Base-by-base conservation (phyloP, 2,888 invertebrate species). In the Apotomis betuletana region DNA sequence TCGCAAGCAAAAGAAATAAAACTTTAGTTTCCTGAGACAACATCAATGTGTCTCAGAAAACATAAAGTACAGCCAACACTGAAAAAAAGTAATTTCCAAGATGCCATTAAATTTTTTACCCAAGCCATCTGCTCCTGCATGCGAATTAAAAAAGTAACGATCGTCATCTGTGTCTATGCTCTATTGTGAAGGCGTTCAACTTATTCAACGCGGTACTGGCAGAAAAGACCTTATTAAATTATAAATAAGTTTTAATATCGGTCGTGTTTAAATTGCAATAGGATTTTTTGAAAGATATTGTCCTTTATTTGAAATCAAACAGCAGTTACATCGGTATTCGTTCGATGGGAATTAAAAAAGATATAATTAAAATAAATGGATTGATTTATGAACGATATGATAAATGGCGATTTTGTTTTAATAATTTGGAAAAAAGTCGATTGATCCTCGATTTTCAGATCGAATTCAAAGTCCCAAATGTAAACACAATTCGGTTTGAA, bases 141-240 rank as follows among this genome's bases (percentile, higher is more conserved):
- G 15, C n/a, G 2, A 12, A 49, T 49, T 49, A 60, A 67, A 65
- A 60, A 70, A 64, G 59, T 46, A 27, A 65, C 15, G 60, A 38
- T 38, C 10, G 65, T 59, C 70, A 61, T 65, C 60, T 70, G 65
- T 41, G 36, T 61, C 49, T 44, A 63, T 65, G 49, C 15, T 55
- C 55, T 54, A 36, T 55, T 63, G 63, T 65, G 2, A 36, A 65
- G 55, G 70, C 70, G 59, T 51, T 27, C 13, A 5, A 15, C 9
- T 52, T 52, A 27, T 0, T 10, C 55, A 9, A 49, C 9, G 41
- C 4, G 6, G 41, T 6, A 55, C 44, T 64, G n/a, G 15, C 4
- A 64, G 55, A 64, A 44, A 55, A 12, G 5, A 55, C 44, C 15
- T 41, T 55, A 55, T 27, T 4, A 4, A 3, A 3, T 27, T 41